phyloP scores from a whole-genome alignment of 2,888 invertebrate genomes.

The Clostera curtula region DNA sequence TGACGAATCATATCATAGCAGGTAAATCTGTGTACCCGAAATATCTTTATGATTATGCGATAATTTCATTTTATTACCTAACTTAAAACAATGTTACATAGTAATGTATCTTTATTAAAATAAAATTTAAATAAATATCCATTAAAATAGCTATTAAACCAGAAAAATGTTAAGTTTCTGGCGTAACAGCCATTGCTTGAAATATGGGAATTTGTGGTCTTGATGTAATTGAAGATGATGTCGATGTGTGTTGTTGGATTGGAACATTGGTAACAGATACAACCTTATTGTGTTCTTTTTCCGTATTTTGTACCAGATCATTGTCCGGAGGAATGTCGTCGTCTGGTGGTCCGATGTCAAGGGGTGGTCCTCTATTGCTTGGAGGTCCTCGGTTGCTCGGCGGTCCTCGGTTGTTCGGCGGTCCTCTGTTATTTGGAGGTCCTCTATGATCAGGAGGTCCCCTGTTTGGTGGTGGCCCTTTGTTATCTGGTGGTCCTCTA shows the following conservation, averaged over 20 bases:
- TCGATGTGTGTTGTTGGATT: slow-evolving; percentile 1
- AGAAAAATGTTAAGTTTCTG: slow-evolving; percentile 18
- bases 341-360: slow-evolving; percentile 4
- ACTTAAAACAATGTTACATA: too few relatives aligned
- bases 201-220: slow-evolving; percentile 19
- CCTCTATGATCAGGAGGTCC: slow-evolving; percentile 4
- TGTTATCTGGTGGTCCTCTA: slow-evolving; percentile 7
- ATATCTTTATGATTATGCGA: too few relatives aligned
- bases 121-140: background rate
- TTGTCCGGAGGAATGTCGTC: background rate
- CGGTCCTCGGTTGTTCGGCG: slow-evolving; percentile 8
- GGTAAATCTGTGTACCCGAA: too few relatives aligned
- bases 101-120: too few relatives aligned
- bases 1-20: too few relatives aligned
- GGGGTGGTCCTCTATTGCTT: slow-evolving; percentile 7
- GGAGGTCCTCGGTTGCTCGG: slow-evolving; percentile 6
- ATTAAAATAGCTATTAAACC: background rate
- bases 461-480: slow-evolving; percentile 6
- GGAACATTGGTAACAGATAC: background rate
- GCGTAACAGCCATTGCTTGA: slow-evolving; percentile 37
- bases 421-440: slow-evolving; percentile 7
- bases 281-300: background rate
- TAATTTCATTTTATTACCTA: too few relatives aligned
- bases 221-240: slow-evolving; percentile 2
- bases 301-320: background rate